Evolutionary conservation across 2,888 invertebrate genomes (phyloP).

Genomic region (Sphaerophoria taeniata): DNA sequence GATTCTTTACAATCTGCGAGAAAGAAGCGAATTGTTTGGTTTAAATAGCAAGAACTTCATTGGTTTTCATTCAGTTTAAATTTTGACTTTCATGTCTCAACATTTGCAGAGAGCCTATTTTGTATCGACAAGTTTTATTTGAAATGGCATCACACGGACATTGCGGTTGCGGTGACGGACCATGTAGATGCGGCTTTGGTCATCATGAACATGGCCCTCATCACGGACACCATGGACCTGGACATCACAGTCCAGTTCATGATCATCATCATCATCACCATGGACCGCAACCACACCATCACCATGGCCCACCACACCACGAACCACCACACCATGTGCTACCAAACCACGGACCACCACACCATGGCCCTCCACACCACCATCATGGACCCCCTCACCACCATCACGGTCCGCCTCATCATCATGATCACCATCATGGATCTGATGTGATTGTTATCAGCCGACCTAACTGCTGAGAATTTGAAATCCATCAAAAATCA

Average conservation of each 20-base stretch:
- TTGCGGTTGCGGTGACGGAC: not conserved
- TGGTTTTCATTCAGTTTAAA: constrained; percentile 25
- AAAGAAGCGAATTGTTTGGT: not conserved
- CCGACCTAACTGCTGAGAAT: not conserved
- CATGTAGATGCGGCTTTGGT: not conserved
- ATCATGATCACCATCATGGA: not conserved
- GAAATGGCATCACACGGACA: constrained; percentile 41
- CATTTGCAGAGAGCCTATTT: not conserved
- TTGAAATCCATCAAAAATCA: not conserved
- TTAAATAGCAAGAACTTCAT: constrained; percentile 26
- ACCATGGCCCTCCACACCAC: not conserved
- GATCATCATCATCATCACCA: constrained; percentile 41
- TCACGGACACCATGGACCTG: no score
- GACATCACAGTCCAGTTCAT: constrained; percentile 17
- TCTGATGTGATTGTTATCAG: not conserved
- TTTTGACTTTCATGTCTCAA: not conserved
- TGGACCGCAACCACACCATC: constrained; percentile 48
- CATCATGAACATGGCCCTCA: not conserved
- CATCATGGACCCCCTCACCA: no score
- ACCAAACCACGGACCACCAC: constrained; percentile 37
- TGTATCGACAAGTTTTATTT: not conserved
- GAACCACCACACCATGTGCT: constrained; percentile 28
- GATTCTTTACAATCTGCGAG: not conserved
- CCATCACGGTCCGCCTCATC: constrained; percentile 14
- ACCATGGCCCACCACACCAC: not conserved